These are phyloP conservation scores for Manis crassicaudata DNA, from an alignment of 2,797 vertebrate species.

Conservation along the genomic window DNA sequence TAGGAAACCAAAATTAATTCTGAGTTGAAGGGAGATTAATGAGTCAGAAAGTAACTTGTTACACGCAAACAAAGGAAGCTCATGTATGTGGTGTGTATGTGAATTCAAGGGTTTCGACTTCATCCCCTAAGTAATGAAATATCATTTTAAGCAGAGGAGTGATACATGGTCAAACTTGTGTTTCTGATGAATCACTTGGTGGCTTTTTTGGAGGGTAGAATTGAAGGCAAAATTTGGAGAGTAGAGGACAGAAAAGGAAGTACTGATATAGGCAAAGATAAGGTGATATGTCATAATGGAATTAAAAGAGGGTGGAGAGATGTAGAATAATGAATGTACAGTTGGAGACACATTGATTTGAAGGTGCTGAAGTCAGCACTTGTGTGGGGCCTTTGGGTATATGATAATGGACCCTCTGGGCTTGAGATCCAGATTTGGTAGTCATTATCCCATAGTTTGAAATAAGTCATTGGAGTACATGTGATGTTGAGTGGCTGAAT, in stretches of 20 bases:
- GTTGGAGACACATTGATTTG: background rate
- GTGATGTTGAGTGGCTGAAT: background rate
- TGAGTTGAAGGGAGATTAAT: constrained; percentile 9
- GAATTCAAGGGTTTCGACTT: background rate
- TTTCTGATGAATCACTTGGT: background rate
- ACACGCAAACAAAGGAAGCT: background rate
- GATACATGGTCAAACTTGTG: background rate
- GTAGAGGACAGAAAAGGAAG: background rate
- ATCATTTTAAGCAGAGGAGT: background rate
- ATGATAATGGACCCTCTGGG: background rate
- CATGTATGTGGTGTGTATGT: no score
- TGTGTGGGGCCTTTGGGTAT: background rate
- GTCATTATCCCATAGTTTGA: background rate
- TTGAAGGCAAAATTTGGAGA: constrained; percentile 24
- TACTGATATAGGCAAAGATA: background rate
- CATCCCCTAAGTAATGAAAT: background rate
- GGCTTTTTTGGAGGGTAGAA: background rate
- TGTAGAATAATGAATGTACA: background rate
- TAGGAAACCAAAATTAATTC: constrained; percentile 34
- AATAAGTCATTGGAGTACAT: background rate
- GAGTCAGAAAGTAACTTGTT: constrained; percentile 1
- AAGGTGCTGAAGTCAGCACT: background rate
- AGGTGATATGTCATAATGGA: background rate
- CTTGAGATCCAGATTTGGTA: background rate
- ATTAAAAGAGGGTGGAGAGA: background rate